A percentile compares a stretch with the other conserved stretches of the same genome.
These are phyloP conservation scores for Eciton burchellii DNA, from an alignment of 1,140 invertebrate genomes.

Conservation along the genomic window DNA sequence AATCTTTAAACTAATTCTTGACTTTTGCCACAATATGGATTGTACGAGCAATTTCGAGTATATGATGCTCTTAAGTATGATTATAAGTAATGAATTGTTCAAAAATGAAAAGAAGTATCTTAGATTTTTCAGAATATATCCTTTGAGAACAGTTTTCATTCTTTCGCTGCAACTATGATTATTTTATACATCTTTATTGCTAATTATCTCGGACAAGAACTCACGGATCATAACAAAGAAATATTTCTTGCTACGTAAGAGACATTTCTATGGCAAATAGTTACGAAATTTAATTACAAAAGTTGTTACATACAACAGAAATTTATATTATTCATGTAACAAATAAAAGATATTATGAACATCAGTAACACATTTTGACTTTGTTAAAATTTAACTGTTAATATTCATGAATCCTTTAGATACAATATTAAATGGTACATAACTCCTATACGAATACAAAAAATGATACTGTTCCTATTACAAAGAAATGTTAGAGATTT, in stretches of 20 bases:
- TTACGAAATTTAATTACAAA: neutral
- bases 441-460: conserved; percentile 5
- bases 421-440: conserved; percentile 24
- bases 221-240: neutral
- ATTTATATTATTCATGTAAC: neutral
- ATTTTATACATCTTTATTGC: neutral
- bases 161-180: neutral
- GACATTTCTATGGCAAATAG: neutral
- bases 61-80: no score
- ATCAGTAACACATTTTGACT: no score
- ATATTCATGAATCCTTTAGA: neutral
- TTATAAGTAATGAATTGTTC: neutral
- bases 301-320: neutral
- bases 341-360: neutral
- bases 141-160: neutral
- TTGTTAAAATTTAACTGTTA: neutral
- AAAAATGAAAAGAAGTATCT: neutral
- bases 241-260: conserved; percentile 13
- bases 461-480: conserved; percentile 1
- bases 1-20: neutral
- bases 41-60: neutral
- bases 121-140: neutral
- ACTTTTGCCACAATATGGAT: no score
- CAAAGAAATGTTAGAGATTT: neutral
- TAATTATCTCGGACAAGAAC: neutral